Conservation (phyloP, 2,888 invertebrate genomes). For the Orchesella flavescens region DNA sequence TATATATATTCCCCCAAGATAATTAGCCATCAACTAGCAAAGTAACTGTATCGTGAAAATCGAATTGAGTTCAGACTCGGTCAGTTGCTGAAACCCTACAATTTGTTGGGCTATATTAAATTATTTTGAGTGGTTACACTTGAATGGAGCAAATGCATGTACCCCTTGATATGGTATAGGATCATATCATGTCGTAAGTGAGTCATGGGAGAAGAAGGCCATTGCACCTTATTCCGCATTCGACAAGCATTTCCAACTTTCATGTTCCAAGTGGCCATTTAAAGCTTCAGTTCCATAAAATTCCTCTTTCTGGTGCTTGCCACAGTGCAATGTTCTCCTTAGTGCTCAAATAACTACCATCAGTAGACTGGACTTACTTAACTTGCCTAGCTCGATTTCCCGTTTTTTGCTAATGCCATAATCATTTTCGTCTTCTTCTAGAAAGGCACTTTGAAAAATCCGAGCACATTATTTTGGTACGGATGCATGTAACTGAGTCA, state of each 20-base stretch:
- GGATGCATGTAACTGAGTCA: not conserved
- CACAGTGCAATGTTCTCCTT: no score
- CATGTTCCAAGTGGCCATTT: constrained; percentile 7
- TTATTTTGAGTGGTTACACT: not conserved
- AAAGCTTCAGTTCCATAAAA: constrained; percentile 1
- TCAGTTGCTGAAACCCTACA: not conserved
- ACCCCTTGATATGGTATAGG: not conserved
- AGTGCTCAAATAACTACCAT: no score
- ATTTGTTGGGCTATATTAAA: not conserved
- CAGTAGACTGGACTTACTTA: not conserved
- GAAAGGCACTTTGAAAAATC: not conserved
- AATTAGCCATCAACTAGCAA: no score
- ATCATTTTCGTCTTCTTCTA: constrained; percentile 1
- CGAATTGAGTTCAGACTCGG: no score
- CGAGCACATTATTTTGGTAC: not conserved
- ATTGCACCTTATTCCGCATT: constrained; percentile 2
- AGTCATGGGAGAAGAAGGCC: not conserved
- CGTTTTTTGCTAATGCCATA: constrained; percentile 2
- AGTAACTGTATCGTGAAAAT: no score
- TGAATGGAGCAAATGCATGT: not conserved
- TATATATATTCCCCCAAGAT: no score
- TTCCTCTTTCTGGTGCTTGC: not conserved
- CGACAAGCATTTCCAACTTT: not conserved
- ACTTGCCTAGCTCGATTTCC: constrained; percentile 1
- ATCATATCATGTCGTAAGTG: not conserved